Evolutionary conservation across 2,113 vertebrate genomes (phyloP).

Genomic region (Calidris pugnax): DNA sequence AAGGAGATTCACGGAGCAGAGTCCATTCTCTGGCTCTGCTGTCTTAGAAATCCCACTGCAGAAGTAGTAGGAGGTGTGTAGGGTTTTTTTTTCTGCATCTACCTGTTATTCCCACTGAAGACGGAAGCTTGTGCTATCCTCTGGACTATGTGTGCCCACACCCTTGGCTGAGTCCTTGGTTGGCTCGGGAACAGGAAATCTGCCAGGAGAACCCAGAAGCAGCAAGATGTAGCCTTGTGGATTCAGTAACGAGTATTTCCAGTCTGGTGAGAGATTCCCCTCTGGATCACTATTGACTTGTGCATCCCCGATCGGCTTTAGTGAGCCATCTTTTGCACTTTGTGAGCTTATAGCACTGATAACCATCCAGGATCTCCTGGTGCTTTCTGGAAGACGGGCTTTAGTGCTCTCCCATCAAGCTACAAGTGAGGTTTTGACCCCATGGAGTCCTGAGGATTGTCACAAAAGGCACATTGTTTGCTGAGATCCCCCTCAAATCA

Average conservation of each 20-base stretch:
- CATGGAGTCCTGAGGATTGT: neutral
- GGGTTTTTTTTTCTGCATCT: neutral
- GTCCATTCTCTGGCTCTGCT: neutral
- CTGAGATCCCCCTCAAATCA: neutral
- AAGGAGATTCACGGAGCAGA: neutral
- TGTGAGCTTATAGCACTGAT: neutral
- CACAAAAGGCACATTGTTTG: neutral
- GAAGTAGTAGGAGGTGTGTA: neutral
- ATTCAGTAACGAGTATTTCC: neutral
- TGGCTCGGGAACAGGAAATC: neutral
- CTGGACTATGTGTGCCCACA: neutral
- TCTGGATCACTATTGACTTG: neutral
- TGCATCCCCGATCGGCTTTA: neutral
- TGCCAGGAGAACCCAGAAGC: neutral
- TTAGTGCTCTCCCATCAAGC: neutral
- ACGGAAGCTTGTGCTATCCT: neutral
- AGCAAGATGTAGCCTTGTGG: neutral
- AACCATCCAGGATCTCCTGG: neutral
- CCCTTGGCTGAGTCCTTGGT: neutral
- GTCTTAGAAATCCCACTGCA: neutral
- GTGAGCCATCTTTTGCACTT: neutral
- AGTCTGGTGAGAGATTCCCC: neutral
- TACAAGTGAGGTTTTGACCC: neutral
- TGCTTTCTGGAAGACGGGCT: neutral
- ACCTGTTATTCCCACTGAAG: neutral